Evolutionary conservation across 2,888 invertebrate genomes (phyloP), one percentile per base, ranked within the genome.

Genomic region (Phanerotoma sp.): DNA sequence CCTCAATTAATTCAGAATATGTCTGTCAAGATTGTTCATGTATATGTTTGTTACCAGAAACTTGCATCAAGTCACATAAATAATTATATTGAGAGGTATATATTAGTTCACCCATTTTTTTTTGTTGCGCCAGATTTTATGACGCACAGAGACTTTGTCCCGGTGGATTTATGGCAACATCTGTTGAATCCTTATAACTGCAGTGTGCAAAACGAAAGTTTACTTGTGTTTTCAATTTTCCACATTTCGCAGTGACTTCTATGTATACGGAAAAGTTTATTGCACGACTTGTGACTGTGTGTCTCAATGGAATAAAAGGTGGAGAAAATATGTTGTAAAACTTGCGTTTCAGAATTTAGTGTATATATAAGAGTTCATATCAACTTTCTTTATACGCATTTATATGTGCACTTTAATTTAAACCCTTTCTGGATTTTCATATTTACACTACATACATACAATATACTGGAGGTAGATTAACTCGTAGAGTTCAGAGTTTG

Each of bases 381-480:
- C 20, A 30, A 18, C 28, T 30, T 13, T 11, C 22, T 45, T 30
- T 51, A 40, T 25, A 44, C 11, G 13, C 40, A 28, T 37, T 16
- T 22, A 4, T 32, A 33, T 20, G 41, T 51, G 28, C 16, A 25
- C 55, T 33, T 35, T n/a, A 48, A 41, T 54, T 33, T 44, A 42
- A 52, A 13, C 7, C n/a, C 25, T 54, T 35, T 45, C 33, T 30
- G 55, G 56, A 67, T 69, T 66, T 67, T 63, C 68, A 69, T 69
- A 68, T 68, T 61, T 64, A 66, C 64, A 49, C 44, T 28, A 42
- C 13, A 44, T 28, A 42, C 13, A 44, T 45, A 47, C 20, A 41
- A 50, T 44, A 32, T 18, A 22, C 55, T 45, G 33, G 45, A 30
- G 35, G 51, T 18, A 56, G 56, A 63, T 61, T 62, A 63, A 59